These are phyloP conservation scores for Scylla paramamosain DNA, from an alignment of 1,140 invertebrate species.

Conservation along the genomic window DNA sequence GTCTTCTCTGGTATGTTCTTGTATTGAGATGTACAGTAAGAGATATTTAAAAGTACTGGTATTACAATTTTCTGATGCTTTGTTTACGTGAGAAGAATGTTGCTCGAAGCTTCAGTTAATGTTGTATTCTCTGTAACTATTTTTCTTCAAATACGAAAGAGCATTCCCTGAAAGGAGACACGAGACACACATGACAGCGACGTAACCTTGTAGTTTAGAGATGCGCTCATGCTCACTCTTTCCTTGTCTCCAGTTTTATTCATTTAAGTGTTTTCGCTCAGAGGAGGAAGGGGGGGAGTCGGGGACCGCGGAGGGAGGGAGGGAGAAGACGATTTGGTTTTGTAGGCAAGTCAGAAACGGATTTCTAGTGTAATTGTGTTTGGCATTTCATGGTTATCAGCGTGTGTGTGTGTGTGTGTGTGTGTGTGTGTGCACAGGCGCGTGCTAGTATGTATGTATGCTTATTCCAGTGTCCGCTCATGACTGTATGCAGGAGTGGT, in stretches of 20 bases:
- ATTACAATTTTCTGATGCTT: too few relatives aligned
- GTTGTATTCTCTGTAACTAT: too few relatives aligned
- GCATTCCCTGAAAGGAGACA: too few relatives aligned
- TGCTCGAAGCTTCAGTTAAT: too few relatives aligned
- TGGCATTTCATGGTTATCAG: neutral
- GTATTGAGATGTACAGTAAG: too few relatives aligned
- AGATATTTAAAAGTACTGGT: too few relatives aligned
- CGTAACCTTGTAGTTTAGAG: too few relatives aligned
- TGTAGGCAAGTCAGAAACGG: neutral
- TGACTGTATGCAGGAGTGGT: constrained; percentile 2
- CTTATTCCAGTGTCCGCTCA: neutral
- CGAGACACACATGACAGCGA: too few relatives aligned
- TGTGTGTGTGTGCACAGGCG: constrained; percentile 1
- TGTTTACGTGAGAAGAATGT: too few relatives aligned
- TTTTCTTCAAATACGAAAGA: too few relatives aligned
- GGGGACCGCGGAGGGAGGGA: neutral
- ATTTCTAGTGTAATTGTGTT: neutral
- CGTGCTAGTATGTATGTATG: constrained; percentile 31
- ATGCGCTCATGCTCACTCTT: too few relatives aligned
- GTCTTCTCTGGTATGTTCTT: too few relatives aligned
- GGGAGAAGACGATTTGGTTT: neutral
- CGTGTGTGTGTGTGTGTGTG: constrained; percentile 10
- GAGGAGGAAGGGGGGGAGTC: neutral
- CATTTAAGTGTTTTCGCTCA: neutral
- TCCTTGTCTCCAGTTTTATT: neutral